These are phyloP conservation scores for Fistularia tabacaria DNA, from an alignment of 2,797 vertebrate genomes.

Conservation along the genomic window DNA sequence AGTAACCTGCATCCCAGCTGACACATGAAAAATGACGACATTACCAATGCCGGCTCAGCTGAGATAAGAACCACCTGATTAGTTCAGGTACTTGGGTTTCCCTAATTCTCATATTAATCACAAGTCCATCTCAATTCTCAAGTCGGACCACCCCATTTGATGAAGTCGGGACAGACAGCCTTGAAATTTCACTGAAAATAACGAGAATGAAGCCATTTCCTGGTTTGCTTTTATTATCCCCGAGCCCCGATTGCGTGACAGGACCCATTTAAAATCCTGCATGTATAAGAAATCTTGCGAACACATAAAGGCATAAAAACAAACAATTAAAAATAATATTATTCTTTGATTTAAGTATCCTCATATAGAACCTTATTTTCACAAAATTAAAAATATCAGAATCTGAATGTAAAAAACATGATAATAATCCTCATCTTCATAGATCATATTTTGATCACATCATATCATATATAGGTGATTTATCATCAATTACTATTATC, in stretches of 20 bases:
- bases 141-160: conserved; percentile 77
- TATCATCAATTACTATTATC: no score
- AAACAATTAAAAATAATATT: no score
- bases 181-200: conserved; percentile 80
- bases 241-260: conserved; percentile 37
- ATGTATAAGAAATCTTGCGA: conserved; percentile 57
- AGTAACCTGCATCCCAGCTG: conserved; percentile 85
- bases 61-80: conserved; percentile 96
- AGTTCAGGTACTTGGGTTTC: conserved; percentile 94
- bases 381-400: no score
- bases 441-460: no score
- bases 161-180: conserved; percentile 82
- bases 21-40: conserved; percentile 97
- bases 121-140: conserved; percentile 80
- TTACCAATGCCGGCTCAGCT: conserved; percentile 87
- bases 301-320: conserved; percentile 20
- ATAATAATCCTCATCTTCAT: no score
- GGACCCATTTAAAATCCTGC: conserved; percentile 18
- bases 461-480: no score
- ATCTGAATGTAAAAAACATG: no score
- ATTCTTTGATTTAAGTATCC: no score
- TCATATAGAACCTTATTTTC: no score
- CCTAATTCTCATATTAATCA: conserved; percentile 99
- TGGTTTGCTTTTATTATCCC: conserved; percentile 65
- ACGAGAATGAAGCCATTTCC: conserved; percentile 68